Evolutionary conservation across 2,888 invertebrate species (phyloP), one percentile per base, ranked within the genome.

Genomic region (Pyralis farinalis): DNA sequence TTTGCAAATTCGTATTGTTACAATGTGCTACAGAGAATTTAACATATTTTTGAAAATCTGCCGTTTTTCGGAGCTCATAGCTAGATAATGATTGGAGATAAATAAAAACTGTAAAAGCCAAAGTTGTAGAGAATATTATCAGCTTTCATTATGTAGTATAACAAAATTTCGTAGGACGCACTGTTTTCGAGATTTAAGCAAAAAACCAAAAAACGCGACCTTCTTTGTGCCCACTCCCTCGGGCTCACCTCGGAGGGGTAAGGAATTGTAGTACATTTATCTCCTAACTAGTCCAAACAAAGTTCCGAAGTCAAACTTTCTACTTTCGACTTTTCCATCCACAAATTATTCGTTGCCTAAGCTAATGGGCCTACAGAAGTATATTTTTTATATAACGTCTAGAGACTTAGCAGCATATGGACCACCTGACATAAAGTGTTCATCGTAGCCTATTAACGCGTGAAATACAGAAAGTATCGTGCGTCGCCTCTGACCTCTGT

Each of bases 41-140:
- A 16, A 16, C 16, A 16, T 4, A 16, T 4, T 16, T 16, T 16
- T 16, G 16, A 16, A 16, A 16, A 16, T 16, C 16, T 2, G 4
- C 16, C 16, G 4, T 4, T 29, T 29, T 29, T 9, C 8, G 29
- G 4, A 9, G 29, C 29, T 29, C 29, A 29, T 29, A 29, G 29
- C 29, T 29, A 29, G n/a, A 9, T 9, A 9, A 29, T 10, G 8
- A 29, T 29, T 29, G 29, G 16, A 16, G 16, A 16, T 16, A 16
- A 4, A 16, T 25, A 25, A 2, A 25, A 25, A 25, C 2, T 25
- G n/a, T 7, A 25, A 25, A 25, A 34, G 39, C 7, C 40, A 25
- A 25, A 25, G 25, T 25, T n/a, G 31, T 16, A 21, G 10, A 12
- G 33, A 33, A 42, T 42, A 37, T 42, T 37, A 37, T 37, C 33